phyloP scores from a whole-genome alignment of 2,888 invertebrate species.

The Alsophila aescularia region DNA sequence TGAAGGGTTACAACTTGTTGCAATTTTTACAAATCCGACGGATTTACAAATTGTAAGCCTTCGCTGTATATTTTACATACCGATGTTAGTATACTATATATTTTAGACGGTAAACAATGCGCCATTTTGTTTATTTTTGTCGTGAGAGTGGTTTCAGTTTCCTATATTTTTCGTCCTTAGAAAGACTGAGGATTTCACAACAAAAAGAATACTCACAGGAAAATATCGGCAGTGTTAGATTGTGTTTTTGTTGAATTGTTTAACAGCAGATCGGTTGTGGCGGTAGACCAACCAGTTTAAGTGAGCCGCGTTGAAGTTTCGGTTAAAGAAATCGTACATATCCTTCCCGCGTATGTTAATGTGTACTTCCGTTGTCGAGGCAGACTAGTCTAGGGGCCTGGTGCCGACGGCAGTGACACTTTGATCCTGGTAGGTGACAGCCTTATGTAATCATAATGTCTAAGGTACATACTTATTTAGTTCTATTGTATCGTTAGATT shows the following conservation, averaged over 20 bases:
- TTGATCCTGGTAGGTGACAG: constrained; percentile 66
- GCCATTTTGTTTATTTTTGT: constrained; percentile 61
- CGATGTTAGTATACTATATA: constrained; percentile 78
- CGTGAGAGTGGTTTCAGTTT: constrained; percentile 56
- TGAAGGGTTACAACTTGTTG: constrained; percentile 58
- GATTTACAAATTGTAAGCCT: constrained; percentile 57
- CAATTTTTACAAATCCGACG: constrained; percentile 45
- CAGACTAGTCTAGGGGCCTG: constrained; percentile 61
- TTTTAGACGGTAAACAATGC: constrained; percentile 66
- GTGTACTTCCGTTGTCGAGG: constrained; percentile 63
- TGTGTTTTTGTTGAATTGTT: constrained; percentile 52
- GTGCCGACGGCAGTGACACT: constrained; percentile 53
- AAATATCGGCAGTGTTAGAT: constrained; percentile 64
- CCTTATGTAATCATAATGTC: constrained; percentile 81
- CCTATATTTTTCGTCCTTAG: constrained; percentile 74
- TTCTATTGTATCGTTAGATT: constrained; percentile 83
- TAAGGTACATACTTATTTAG: constrained; percentile 83
- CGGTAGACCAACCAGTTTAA: constrained; percentile 71
- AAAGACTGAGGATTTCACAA: constrained; percentile 80
- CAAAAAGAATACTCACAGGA: constrained; percentile 75
- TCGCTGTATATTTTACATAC: constrained; percentile 81
- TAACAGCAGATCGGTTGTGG: constrained; percentile 71
- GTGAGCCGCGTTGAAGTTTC: constrained; percentile 58
- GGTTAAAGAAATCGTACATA: constrained; percentile 79
- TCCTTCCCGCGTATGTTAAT: constrained; percentile 73